Evolutionary conservation across 2,113 vertebrate genomes (phyloP), one percentile per base, ranked within the genome.

Genomic region (Rhinolophus ferrumequinum): DNA sequence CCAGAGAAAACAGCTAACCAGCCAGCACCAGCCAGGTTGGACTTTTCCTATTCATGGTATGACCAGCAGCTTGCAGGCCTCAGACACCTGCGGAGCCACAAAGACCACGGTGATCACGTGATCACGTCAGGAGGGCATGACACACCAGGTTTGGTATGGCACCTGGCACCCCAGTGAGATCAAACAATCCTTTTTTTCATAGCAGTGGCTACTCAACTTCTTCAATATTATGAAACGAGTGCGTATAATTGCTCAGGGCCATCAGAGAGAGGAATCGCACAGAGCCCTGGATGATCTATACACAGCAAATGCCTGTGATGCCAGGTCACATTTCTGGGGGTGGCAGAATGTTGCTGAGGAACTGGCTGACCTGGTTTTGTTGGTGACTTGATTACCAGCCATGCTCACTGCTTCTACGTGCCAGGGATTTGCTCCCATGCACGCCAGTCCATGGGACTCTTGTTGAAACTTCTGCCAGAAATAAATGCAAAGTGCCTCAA

Each of bases 321-420:
- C 52, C 22, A 64, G 52, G 24, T 82, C 56, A 54, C 10, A 83
- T n/a, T 54, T 2, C 4, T 54, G 35, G 1, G n/a, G 64, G 72
- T 47, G 81, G 60, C 62, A 95, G 94, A 58, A 79, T 15, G 19
- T n/a, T 62, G 54, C 72, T n/a, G 38, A 86, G 52, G 15, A 83
- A 83, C 93, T 69, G 83, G 93, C 80, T 67, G 80, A 38, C 93
- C 87, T 67, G 81, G 81, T 94, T 97, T 77, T 30, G 11, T 69
- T 5, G 0, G 35, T 64, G 60, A 77, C 84, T 90, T 72, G 44
- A 47, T 90, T 13, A 60, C 44, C 52, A 56, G 72, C 44, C 19
- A 35, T 77, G 70, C 30, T 44, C 16, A 89, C 62, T 73, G 83
- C 83, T 52, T 41, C 4, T 35, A 33, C 0, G 0, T 26, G 76